Evolutionary conservation across 2,888 invertebrate species (phyloP).

Genomic region (Stenchaetothrips biformis): DNA sequence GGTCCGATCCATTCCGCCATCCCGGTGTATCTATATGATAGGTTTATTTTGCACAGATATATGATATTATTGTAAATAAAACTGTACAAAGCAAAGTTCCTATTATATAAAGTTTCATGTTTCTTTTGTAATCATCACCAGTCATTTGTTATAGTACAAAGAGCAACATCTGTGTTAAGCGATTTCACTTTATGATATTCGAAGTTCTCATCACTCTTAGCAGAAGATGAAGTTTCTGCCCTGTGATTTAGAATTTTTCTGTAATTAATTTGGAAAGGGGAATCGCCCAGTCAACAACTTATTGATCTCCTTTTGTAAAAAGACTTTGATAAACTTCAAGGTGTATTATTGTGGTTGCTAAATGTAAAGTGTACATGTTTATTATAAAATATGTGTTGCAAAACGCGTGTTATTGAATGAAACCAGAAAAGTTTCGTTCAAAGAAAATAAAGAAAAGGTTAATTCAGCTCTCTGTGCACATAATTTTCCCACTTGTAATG

Average conservation of each 20-base stretch:
- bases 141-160: slow-evolving; percentile 25
- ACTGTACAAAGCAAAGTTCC: slow-evolving; percentile 21
- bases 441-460: slow-evolving; percentile 10
- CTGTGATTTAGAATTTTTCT: not conserved
- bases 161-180: slow-evolving; percentile 8
- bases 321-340: slow-evolving; percentile 5
- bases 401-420: not conserved
- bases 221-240: too few relatives aligned
- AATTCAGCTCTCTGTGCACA: not conserved
- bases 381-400: not conserved
- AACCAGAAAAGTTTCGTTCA: not conserved
- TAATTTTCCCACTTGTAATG: too few relatives aligned
- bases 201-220: not conserved
- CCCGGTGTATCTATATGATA: slow-evolving; percentile 8
- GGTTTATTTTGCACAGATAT: slow-evolving; percentile 18
- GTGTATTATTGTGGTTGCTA: slow-evolving; percentile 12
- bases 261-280: not conserved
- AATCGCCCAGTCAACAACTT: slow-evolving; percentile 21
- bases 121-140: slow-evolving; percentile 5
- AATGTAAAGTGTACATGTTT: slow-evolving; percentile 14
- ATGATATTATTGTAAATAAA: slow-evolving; percentile 23
- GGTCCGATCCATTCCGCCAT: not conserved
- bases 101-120: slow-evolving; percentile 6
- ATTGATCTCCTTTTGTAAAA: slow-evolving; percentile 21
- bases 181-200: not conserved